A percentile compares a stretch with the other conserved stretches of the same genome.
Conservation (phyloP, 2,888 invertebrate species). For the Apeira syringaria region DNA sequence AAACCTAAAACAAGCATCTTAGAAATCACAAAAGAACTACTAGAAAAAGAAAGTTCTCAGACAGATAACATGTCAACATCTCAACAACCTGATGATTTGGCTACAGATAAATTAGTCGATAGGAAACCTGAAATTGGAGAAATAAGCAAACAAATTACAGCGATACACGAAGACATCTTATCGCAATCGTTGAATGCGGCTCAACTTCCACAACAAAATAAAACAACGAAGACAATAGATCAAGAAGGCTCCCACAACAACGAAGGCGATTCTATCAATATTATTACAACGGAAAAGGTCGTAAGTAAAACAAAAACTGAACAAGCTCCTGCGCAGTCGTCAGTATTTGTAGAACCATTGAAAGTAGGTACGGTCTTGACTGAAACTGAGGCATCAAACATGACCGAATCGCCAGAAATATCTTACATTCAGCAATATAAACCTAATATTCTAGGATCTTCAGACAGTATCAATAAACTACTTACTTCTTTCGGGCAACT, state of each 20-base stretch:
- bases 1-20: slow-evolving; percentile 27
- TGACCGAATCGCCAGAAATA: slow-evolving; percentile 41
- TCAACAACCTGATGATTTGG: slow-evolving; percentile 9
- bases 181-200: no score
- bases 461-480: slow-evolving; percentile 49
- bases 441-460: slow-evolving; percentile 44
- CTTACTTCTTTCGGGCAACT: slow-evolving; percentile 47
- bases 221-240: slow-evolving; percentile 35
- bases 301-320: slow-evolving; percentile 37
- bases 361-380: slow-evolving; percentile 48
- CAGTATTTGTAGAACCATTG: slow-evolving; percentile 47
- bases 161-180: no score
- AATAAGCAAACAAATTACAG: no score
- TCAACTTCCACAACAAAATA: no score
- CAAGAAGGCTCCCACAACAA: slow-evolving; percentile 31
- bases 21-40: slow-evolving; percentile 37
- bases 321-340: slow-evolving; percentile 41
- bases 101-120: background rate
- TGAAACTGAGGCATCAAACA: slow-evolving; percentile 44
- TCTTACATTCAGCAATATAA: slow-evolving; percentile 56
- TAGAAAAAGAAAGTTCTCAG: slow-evolving; percentile 40
- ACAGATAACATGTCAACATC: slow-evolving; percentile 15
- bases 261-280: background rate
- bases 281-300: slow-evolving; percentile 17
- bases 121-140: background rate